A percentile compares a stretch with the other conserved stretches of the same genome.
phyloP scores from a whole-genome alignment of 2,888 invertebrate genomes.

The Dione juno region DNA sequence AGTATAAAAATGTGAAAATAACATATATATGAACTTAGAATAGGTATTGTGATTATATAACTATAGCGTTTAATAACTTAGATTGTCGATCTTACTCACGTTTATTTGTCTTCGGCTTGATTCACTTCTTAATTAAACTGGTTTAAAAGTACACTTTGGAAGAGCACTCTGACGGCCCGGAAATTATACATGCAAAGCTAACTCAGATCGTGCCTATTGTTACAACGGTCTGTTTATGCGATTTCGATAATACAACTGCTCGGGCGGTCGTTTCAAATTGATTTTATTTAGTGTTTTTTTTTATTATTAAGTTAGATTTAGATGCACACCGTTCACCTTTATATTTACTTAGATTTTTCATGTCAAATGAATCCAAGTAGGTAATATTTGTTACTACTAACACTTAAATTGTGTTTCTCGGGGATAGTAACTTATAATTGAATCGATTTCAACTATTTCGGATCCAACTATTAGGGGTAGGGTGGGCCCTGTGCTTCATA shows the following conservation, averaged over 20 bases:
- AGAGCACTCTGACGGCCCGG: slow-evolving; percentile 38
- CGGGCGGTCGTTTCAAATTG: background rate
- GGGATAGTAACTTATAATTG: slow-evolving; percentile 8
- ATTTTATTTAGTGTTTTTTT: background rate
- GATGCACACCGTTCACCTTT: too few species aligned
- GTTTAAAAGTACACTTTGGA: slow-evolving; percentile 29
- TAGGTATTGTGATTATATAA: background rate
- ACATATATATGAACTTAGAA: background rate
- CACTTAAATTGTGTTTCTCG: background rate
- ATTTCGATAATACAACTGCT: slow-evolving; percentile 22
- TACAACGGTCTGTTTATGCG: slow-evolving; percentile 30
- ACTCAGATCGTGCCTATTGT: slow-evolving; percentile 37
- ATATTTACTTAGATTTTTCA: background rate
- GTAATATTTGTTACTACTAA: background rate
- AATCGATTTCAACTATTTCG: slow-evolving; percentile 9
- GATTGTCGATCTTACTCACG: slow-evolving; percentile 6
- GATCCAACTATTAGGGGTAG: slow-evolving; percentile 1
- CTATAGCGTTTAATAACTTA: slow-evolving; percentile 1
- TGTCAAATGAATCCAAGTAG: background rate
- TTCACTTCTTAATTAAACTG: slow-evolving; percentile 32
- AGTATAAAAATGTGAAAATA: slow-evolving; percentile 14
- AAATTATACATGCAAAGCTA: slow-evolving; percentile 44
- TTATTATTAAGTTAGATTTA: background rate
- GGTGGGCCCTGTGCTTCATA: background rate
- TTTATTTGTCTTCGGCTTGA: slow-evolving; percentile 23